A percentile compares a stretch with the other conserved stretches of the same genome.
phyloP scores from a whole-genome alignment of 1,140 invertebrate species.

The Geopemphigus sp. region DNA sequence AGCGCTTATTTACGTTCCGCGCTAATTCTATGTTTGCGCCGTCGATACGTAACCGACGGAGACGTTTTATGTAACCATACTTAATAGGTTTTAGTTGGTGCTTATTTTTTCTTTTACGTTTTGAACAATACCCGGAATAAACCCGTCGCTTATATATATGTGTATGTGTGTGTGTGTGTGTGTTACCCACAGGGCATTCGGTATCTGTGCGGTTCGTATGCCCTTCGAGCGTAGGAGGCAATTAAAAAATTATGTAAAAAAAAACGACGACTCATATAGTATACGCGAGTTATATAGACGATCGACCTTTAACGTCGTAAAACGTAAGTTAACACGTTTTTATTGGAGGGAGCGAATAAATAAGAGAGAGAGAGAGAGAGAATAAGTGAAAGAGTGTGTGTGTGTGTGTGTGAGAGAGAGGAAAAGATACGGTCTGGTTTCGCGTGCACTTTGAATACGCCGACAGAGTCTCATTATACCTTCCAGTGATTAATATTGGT shows the following conservation, averaged over 20 bases:
- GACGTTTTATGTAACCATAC: no score
- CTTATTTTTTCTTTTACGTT: neutral
- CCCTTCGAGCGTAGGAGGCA: constrained; percentile 9
- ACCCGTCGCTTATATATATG: no score
- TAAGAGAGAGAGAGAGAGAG: no score
- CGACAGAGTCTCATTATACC: constrained; percentile 39
- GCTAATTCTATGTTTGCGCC: no score
- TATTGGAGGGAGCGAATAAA: neutral
- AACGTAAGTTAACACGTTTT: constrained; percentile 30
- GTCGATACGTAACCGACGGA: no score
- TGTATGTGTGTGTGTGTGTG: neutral
- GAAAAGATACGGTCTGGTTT: constrained; percentile 26
- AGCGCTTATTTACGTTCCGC: no score
- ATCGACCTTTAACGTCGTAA: constrained; percentile 30
- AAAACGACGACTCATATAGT: neutral
- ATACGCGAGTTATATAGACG: neutral
- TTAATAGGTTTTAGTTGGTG: neutral
- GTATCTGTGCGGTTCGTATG: neutral
- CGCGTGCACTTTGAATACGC: constrained; percentile 36
- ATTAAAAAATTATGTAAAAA: constrained; percentile 37
- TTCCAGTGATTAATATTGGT: constrained; percentile 35
- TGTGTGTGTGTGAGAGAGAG: no score
- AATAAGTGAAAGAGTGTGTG: no score
- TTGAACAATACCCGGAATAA: no score
- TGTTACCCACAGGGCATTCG: neutral